phyloP scores from a whole-genome alignment of 2,888 invertebrate genomes.

The Alloplasta piceator region DNA sequence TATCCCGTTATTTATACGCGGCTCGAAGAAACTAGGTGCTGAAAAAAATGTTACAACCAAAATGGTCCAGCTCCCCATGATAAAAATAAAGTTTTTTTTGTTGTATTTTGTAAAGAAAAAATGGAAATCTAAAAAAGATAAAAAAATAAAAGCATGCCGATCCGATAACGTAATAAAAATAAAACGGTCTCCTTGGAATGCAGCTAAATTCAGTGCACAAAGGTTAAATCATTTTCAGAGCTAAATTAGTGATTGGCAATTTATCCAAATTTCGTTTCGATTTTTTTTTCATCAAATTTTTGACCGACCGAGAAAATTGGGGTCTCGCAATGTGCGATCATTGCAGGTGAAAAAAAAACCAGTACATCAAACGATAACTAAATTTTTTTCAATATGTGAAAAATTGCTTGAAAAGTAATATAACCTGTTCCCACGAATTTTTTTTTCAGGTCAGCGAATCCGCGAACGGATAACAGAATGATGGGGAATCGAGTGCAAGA shows the following conservation, averaged over 20 bases:
- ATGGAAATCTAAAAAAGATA: not conserved
- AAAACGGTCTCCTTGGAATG: not conserved
- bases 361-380: not conserved
- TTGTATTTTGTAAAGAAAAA: conserved; percentile 12
- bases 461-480: conserved; percentile 23
- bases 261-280: conserved; percentile 25
- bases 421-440: conserved; percentile 26
- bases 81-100: not conserved
- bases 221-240: not conserved
- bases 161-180: not conserved
- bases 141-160: not conserved
- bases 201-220: conserved; percentile 16
- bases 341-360: conserved; percentile 61
- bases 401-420: not conserved
- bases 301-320: not conserved
- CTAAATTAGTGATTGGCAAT: not conserved
- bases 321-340: conserved; percentile 70
- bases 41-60: too few species aligned
- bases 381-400: not conserved
- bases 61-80: too few species aligned
- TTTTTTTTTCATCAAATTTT: conserved; percentile 1
- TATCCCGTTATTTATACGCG: not conserved
- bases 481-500: conserved; percentile 35
- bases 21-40: conserved; percentile 1
- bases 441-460: conserved; percentile 51